Percentiles rank a stretch among this genome's conserved stretches.
phyloP scores from a whole-genome alignment of 2,888 invertebrate genomes.

The Lottia scabra region DNA sequence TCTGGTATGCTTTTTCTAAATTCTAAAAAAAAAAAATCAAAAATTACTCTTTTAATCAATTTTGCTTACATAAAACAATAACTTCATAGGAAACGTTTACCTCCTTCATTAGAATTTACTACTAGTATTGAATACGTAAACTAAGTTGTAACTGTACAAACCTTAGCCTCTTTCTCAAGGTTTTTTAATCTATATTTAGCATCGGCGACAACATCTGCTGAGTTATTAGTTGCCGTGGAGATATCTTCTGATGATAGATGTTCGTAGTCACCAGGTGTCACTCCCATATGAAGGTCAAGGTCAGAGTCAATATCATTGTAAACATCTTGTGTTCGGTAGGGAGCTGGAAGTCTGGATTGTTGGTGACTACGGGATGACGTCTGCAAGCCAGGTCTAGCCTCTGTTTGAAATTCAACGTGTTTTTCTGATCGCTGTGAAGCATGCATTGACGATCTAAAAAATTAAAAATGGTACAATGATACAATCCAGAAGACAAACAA shows the following conservation, averaged over 20 bases:
- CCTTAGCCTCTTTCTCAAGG: constrained; percentile 64
- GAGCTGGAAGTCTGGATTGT: neutral
- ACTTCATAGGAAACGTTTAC: too few species aligned
- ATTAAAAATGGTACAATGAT: too few species aligned
- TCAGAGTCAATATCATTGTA: constrained; percentile 54
- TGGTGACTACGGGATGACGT: constrained; percentile 2
- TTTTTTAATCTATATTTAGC: constrained; percentile 60
- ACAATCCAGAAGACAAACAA: too few species aligned
- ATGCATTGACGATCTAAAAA: constrained; percentile 11
- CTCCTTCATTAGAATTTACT: too few species aligned
- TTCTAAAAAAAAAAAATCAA: constrained; percentile 35
- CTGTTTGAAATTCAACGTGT: constrained; percentile 13
- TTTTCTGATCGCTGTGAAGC: constrained; percentile 11
- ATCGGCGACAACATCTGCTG: constrained; percentile 60
- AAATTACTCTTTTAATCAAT: too few species aligned
- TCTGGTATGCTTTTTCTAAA: constrained; percentile 52
- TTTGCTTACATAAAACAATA: too few species aligned
- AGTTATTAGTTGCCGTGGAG: constrained; percentile 44
- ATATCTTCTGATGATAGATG: constrained; percentile 51
- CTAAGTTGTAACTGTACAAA: constrained; percentile 34
- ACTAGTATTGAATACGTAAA: too few species aligned
- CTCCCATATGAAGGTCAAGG: constrained; percentile 31
- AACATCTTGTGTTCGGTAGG: constrained; percentile 19
- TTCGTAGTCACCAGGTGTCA: constrained; percentile 35
- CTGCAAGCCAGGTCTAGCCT: neutral